Base-by-base conservation (phyloP, 2,888 invertebrate genomes). In the Nysson spinosus region DNA sequence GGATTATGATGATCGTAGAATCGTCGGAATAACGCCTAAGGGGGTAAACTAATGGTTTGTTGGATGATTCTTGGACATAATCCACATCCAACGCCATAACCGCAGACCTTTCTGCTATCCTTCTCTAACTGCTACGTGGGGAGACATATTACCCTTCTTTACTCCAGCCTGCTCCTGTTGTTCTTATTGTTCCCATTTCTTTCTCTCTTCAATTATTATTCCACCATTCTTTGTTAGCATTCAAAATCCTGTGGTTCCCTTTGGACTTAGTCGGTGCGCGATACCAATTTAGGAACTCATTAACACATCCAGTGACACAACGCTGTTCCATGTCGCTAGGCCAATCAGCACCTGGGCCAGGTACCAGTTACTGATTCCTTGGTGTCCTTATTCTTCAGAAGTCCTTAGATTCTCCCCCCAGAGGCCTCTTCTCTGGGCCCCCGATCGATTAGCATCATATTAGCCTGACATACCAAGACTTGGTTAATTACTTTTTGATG, bases 1-100 rank as follows among this genome's bases (percentile, higher is more conserved):
- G 46, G 60, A 62, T 67, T 65, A 65, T 70, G 67, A 65, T 67
- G 52, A 46, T 63, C 54, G 51, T 49, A 52, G 46, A 60, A 46
- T 63, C 54, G 51, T 49, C 52, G 46, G 56, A 71, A 60, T 62
- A 66, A 58, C 58, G 62, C 44, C 32, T n/a, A n/a, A n/a, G n/a
- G n/a, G n/a, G 50, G 20, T 49, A 16, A 22, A 32, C 19, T 9
- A 7, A 37, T 11, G 47, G 28, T 32, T 43, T 20, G 44, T 1
- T n/a, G 51, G 43, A 32, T 11, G 43, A 12, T 35, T 57, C 47
- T 14, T 52, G 44, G 37, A 40, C 44, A 40, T 58, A 61, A 64
- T 62, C 57, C 72, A 64, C 72, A 58, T 43, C 57, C 44, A 52
- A 61, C 62, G 37, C 43, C 58, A 56, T 58, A 67, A 67, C 34